phyloP scores from a whole-genome alignment of 2,888 invertebrate species.

The Latrodectus elegans region DNA sequence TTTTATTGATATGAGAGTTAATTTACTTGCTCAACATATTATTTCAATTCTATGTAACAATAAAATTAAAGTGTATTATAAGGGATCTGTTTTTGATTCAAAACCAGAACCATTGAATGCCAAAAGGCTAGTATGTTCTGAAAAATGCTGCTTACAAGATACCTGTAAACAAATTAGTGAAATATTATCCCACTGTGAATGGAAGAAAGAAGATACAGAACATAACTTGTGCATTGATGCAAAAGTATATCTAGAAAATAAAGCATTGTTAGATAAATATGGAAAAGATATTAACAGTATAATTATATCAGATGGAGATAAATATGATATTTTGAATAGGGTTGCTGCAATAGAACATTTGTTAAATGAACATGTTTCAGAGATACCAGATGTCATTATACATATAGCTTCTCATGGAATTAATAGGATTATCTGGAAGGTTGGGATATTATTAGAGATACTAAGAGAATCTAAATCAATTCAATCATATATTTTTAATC shows the following conservation, averaged over 20 bases:
- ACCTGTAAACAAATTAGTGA: background rate
- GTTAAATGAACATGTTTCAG: constrained; percentile 12
- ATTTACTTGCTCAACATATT: constrained; percentile 38
- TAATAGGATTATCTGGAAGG: constrained; percentile 5
- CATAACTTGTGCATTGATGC: constrained; percentile 8
- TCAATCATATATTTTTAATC: constrained; percentile 34
- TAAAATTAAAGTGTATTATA: constrained; percentile 22
- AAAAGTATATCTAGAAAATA: constrained; percentile 14
- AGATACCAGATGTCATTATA: constrained; percentile 27
- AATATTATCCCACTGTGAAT: constrained; percentile 10
- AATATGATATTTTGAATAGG: constrained; percentile 1
- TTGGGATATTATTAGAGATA: constrained; percentile 41
- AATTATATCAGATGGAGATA: background rate
- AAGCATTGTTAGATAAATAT: constrained; percentile 24
- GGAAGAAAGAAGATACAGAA: constrained; percentile 12
- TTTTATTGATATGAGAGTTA: constrained; percentile 21
- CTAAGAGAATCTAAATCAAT: background rate
- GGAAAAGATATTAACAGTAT: constrained; percentile 39
- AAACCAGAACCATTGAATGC: background rate
- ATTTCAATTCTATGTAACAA: constrained; percentile 25
- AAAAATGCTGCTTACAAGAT: constrained; percentile 1
- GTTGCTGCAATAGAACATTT: constrained; percentile 21
- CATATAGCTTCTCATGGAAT: constrained; percentile 27
- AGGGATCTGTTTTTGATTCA: background rate
- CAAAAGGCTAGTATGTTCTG: constrained; percentile 11